Base-by-base conservation (phyloP, 2,113 vertebrate genomes). In the Hassar affinis region DNA sequence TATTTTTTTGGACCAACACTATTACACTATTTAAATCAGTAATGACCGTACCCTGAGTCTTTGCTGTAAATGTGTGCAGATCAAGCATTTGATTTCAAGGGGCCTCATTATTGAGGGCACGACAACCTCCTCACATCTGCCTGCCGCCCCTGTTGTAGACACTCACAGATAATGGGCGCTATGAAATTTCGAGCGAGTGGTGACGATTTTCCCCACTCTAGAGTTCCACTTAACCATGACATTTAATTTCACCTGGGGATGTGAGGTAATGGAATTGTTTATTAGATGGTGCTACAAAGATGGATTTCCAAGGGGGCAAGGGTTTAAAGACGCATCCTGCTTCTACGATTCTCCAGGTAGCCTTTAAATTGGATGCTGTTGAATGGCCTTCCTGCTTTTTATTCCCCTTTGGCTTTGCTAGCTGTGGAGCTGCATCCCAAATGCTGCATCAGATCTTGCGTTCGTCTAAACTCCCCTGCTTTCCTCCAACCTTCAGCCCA, bases 321-420 rank as follows among this genome's bases (percentile, higher is more conserved):
- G 87, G 87, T 49, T 69, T 91, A 56, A 89, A 74, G 87, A 87
- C 78, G 76, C 69, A 72, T 76, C 59, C 84, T 35, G 78, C 38
- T 81, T 71, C 88, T 80, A 25, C 18, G 85, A 56, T 75, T 89
- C 72, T 83, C 80, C 85, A 90, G 51, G 81, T 92, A 88, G 27
- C 84, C 79, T 91, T 91, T 91, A 84, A 90, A 87, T 93, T 91
- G 87, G 33, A 83, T 86, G 51, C 82, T 90, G 79, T 87, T 89
- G 86, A 91, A 86, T 89, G 75, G 80, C 74, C 81, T 83, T 89
- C 85, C 84, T 80, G 27, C 66, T 64, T 62, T 88, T 85, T 89
- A 57, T 66, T 91, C 90, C 80, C 27, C 85, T 85, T 90, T 92
- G 85, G 78, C 86, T 90, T 89, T 85, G 42, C 84, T 6, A 90